Percentiles rank a stretch among this genome's conserved stretches.
phyloP scores from a whole-genome alignment of 2,888 invertebrate species.

The Schizotus pectinicornis region DNA sequence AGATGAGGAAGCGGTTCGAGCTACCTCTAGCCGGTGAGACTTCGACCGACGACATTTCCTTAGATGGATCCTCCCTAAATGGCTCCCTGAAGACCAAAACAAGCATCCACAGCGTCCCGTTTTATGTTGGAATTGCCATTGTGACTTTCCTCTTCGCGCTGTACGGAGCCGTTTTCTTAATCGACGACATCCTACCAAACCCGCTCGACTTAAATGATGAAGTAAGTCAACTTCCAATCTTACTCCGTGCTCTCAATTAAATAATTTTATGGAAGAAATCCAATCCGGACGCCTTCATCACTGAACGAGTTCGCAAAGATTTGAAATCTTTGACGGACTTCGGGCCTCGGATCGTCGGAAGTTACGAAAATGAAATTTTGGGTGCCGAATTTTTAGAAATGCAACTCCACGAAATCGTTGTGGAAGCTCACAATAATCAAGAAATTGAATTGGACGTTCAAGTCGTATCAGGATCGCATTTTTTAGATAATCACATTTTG shows the following conservation, averaged over 20 bases:
- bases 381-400: slow-evolving; percentile 67
- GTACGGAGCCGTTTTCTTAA: slow-evolving; percentile 32
- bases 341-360: slow-evolving; percentile 77
- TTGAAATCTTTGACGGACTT: slow-evolving; percentile 68
- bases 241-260: background rate
- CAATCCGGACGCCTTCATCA: slow-evolving; percentile 65
- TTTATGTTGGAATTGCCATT: slow-evolving; percentile 32
- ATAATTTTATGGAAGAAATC: slow-evolving; percentile 28
- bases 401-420: slow-evolving; percentile 62
- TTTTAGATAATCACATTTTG: slow-evolving; percentile 74
- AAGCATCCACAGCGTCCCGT: slow-evolving; percentile 35
- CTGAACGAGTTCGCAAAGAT: slow-evolving; percentile 70
- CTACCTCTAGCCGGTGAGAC: no score
- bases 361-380: slow-evolving; percentile 79
- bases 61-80: background rate
- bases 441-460: slow-evolving; percentile 71
- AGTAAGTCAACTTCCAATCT: slow-evolving; percentile 38
- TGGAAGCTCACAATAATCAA: slow-evolving; percentile 62
- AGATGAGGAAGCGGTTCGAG: no score
- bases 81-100: background rate
- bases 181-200: slow-evolving; percentile 38
- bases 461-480: slow-evolving; percentile 73
- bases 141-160: slow-evolving; percentile 29
- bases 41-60: no score
- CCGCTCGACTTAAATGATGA: slow-evolving; percentile 39